A percentile compares a stretch with the other conserved stretches of the same genome.
Conservation (phyloP, 53 echinoderm and acorn worm genomes). For the Patiria pectinifera region DNA sequence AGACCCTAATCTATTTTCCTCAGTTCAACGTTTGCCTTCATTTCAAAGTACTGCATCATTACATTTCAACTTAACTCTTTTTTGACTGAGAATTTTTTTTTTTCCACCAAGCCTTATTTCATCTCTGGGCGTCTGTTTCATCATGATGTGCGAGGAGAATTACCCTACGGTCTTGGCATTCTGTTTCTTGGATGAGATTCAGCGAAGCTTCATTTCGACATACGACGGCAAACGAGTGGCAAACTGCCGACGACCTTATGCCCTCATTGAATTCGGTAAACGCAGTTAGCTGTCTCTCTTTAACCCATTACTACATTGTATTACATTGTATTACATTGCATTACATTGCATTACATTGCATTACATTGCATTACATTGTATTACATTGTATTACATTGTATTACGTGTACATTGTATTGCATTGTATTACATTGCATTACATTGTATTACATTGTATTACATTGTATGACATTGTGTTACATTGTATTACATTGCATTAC, state of each 20-base stretch:
- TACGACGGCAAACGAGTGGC: conserved; percentile 88
- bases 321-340: not conserved
- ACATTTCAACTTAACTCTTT: no score
- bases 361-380: no score
- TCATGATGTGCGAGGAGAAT: conserved; percentile 95
- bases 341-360: no score
- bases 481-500: no score
- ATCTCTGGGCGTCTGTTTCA: conserved; percentile 94
- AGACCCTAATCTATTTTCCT: not conserved
- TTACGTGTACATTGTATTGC: no score
- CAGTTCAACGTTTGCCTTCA: not conserved
- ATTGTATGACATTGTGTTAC: no score
- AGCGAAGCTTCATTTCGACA: conserved; percentile 88
- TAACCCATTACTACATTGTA: not conserved
- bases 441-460: no score
- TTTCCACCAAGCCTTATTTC: conserved; percentile 79
- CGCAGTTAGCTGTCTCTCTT: not conserved
- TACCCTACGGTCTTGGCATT: conserved; percentile 97
- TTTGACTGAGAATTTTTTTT: not conserved
- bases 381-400: no score
- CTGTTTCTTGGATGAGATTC: conserved; percentile 97
- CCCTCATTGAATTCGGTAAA: conserved; percentile 97
- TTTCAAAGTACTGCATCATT: no score
- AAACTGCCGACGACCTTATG: conserved; percentile 85
- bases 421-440: no score